These are phyloP conservation scores for Chaetops frenatus DNA, from an alignment of 2,113 vertebrate genomes.

Conservation along the genomic window DNA sequence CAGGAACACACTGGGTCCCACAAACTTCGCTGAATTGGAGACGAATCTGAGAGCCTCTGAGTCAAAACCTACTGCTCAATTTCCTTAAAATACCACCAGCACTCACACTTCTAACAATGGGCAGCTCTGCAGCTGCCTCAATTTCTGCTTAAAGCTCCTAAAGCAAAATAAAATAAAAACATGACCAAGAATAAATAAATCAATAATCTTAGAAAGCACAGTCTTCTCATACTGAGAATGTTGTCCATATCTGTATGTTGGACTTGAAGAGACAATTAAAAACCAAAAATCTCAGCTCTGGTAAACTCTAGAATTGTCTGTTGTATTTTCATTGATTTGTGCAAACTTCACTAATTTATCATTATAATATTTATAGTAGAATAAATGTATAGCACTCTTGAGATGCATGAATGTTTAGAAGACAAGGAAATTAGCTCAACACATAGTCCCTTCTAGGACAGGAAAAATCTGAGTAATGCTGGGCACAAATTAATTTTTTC, in stretches of 20 bases:
- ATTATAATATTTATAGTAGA: neutral
- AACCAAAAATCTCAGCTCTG: neutral
- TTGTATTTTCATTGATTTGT: neutral
- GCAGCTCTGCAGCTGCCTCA: neutral
- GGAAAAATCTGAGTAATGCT: neutral
- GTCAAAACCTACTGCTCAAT: neutral
- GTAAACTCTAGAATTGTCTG: neutral
- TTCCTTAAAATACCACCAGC: neutral
- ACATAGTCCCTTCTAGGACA: neutral
- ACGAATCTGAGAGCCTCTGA: neutral
- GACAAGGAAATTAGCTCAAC: neutral
- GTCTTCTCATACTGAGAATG: neutral
- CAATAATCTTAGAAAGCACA: neutral
- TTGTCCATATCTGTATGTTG: neutral
- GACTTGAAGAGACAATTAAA: neutral
- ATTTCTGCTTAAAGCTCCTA: neutral
- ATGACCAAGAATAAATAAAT: neutral
- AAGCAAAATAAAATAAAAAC: neutral
- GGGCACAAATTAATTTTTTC: neutral
- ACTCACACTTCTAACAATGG: neutral
- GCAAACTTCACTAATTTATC: neutral
- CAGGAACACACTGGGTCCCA: neutral
- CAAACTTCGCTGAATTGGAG: neutral
- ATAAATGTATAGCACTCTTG: neutral
- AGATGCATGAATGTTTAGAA: neutral